Percentiles rank a stretch among this genome's conserved stretches.
Evolutionary conservation across 2,113 vertebrate genomes (phyloP).

Genomic region (Saguinus midas): DNA sequence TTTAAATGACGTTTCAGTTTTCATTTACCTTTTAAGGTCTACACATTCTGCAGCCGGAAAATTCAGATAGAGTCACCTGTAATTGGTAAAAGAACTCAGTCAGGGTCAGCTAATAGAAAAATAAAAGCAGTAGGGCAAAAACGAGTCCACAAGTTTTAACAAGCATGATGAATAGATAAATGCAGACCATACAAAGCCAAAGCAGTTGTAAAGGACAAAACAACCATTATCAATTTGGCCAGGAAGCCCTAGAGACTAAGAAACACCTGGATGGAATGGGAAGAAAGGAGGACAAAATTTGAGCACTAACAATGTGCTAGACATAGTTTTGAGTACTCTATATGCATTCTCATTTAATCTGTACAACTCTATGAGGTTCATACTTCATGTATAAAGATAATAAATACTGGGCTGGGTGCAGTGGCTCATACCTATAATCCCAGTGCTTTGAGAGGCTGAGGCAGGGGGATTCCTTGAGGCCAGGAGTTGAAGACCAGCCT

Average conservation of each 20-base stretch:
- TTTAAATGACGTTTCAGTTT: conserved; percentile 17
- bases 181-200: not conserved
- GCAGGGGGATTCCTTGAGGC: too few relatives aligned
- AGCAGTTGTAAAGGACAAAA: not conserved
- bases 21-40: conserved; percentile 69
- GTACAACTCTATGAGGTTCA: not conserved
- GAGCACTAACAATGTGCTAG: not conserved
- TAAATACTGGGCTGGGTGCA: not conserved
- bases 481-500: too few relatives aligned
- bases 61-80: conserved; percentile 45
- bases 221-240: not conserved
- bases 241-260: not conserved
- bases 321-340: not conserved
- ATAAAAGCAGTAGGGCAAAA: not conserved
- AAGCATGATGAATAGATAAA: not conserved
- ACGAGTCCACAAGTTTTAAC: not conserved
- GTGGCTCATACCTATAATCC: too few relatives aligned
- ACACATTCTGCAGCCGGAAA: conserved; percentile 63
- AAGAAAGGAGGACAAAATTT: not conserved
- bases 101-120: not conserved
- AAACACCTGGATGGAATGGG: not conserved
- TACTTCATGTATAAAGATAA: not conserved
- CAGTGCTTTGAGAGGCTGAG: too few relatives aligned
- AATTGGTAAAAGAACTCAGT: conserved; percentile 45
- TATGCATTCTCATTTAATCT: conserved; percentile 16